Evolutionary conservation across 2,888 invertebrate species (phyloP), one percentile per base, ranked within the genome.

Genomic region (Drosophila histrio): DNA sequence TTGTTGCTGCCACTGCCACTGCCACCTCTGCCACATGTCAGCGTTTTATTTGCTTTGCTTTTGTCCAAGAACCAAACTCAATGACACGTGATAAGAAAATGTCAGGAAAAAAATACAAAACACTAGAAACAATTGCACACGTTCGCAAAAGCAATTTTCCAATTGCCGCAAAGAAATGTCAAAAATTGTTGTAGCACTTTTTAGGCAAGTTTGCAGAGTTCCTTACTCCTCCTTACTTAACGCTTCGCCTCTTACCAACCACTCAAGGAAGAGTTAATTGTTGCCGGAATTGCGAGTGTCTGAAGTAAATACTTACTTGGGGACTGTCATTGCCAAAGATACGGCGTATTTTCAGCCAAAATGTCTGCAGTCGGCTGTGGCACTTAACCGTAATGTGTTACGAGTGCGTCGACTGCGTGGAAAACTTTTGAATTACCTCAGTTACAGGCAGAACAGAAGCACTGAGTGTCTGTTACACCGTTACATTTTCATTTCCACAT

Each of bases 371-470:
- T 17, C 60, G 30, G 54, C 34, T 62, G 62, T 28, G 83, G 64
- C 88, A 82, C 88, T 82, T 87, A 74, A 47, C 43, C 30, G 39
- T 74, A 82, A 82, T 82, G 86, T 82, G 79, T 61, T 58, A 58
- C 68, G 78, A 77, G 74, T 60, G 68, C 67, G 86, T 69, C 66
- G 69, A 49, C 85, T 85, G 67, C 62, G 66, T 47, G 26, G 26
- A 62, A 75, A 81, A 83, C 88, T 83, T 83, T 87, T 83, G 88
- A 83, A 88, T 88, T 83, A 83, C 83, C 83, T 88, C 88, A 83
- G 88, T 83, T 79, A 67, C 59, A 63, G 65, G 76, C 19, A 36
- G 32, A 34, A 46, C 57, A 15, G 34, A 26, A 50, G 36, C n/a
- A 6, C 8, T 17, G 32, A 47, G 57, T 32, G 82, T 56, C 70